phyloP scores from a whole-genome alignment of 2,797 vertebrate species.

The Crenuchus spilurus region DNA sequence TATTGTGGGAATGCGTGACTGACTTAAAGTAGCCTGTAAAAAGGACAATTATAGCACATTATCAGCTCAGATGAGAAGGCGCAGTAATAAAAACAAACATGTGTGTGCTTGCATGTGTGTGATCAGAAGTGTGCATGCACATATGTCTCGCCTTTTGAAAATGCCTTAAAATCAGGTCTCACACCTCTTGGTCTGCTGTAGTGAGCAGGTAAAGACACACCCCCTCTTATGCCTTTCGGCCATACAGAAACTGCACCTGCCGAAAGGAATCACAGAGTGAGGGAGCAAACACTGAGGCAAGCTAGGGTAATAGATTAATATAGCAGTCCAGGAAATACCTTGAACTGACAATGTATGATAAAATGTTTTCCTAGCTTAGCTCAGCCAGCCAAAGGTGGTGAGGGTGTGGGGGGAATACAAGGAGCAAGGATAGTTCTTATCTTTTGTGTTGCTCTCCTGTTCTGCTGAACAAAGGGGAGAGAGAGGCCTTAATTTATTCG shows the following conservation, averaged over 20 bases:
- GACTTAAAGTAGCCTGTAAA: no score
- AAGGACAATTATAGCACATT: no score
- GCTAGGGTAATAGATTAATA: conserved; percentile 44
- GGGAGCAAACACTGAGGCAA: conserved; percentile 14
- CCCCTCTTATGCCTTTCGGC: conserved; percentile 7
- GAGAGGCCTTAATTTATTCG: conserved; percentile 43
- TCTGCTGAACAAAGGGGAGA: conserved; percentile 20
- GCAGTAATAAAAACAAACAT: no score
- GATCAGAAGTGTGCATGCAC: no score
- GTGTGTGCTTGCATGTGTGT: no score
- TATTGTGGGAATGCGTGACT: no score
- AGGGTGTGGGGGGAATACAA: neutral
- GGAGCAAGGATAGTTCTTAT: neutral
- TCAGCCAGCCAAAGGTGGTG: neutral
- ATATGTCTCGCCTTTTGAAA: no score
- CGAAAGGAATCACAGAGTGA: conserved; percentile 26
- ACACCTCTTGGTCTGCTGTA: conserved; percentile 2
- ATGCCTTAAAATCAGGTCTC: no score
- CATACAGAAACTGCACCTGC: neutral
- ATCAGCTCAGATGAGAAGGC: no score
- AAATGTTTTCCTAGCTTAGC: conserved; percentile 4
- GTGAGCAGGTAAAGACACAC: conserved; percentile 17
- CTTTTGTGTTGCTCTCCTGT: neutral
- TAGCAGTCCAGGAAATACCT: conserved; percentile 45
- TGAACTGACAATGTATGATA: conserved; percentile 38